Evolutionary conservation across 2,797 vertebrate genomes (phyloP).

Genomic region (Heterohyrax brucei): DNA sequence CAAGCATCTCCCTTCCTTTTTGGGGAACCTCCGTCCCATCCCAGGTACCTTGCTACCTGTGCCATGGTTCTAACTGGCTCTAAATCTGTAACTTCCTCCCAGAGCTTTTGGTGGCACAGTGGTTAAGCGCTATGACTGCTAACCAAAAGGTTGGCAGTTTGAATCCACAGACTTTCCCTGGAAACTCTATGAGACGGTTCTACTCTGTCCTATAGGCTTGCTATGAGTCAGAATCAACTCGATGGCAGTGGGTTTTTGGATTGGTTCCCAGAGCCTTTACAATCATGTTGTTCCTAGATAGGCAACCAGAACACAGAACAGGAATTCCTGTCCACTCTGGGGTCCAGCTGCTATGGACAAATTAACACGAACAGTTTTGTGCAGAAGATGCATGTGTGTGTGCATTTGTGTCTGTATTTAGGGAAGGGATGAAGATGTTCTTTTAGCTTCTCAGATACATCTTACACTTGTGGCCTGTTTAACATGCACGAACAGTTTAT

Average conservation of each 20-base stretch:
- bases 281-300: background rate
- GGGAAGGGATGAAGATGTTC: background rate
- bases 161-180: no score
- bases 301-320: background rate
- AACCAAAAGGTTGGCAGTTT: no score
- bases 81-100: background rate
- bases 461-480: background rate
- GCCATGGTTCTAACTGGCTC: background rate
- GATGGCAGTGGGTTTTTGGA: no score
- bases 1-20: background rate
- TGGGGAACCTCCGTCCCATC: background rate
- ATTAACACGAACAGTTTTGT: background rate
- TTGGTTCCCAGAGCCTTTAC: background rate
- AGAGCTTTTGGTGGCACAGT: background rate
- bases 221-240: no score
- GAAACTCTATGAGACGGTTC: no score
- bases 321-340: background rate
- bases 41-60: background rate
- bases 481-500: background rate
- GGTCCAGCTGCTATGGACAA: constrained; percentile 18
- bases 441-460: background rate
- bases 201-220: no score
- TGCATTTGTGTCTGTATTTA: background rate
- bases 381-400: background rate
- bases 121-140: no score